These are phyloP conservation scores for Morone saxatilis DNA, from an alignment of 2,113 vertebrate species.

Conservation along the genomic window DNA sequence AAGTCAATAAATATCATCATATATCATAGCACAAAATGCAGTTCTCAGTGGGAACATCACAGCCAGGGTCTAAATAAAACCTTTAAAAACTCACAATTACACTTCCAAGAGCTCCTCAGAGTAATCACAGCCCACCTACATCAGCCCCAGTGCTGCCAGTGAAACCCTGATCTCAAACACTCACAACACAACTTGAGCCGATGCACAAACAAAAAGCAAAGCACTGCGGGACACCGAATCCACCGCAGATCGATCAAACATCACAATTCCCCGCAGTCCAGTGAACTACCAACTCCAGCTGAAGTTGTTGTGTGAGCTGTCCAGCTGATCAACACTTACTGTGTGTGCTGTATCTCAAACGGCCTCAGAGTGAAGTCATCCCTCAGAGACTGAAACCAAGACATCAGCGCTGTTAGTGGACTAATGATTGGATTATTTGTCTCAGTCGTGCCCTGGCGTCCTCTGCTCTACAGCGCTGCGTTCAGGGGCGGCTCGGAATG, in stretches of 20 bases:
- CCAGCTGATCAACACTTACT: slow-evolving; percentile 50
- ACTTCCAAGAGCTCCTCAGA: not conserved
- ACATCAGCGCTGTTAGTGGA: slow-evolving; percentile 50
- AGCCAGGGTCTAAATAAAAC: not conserved
- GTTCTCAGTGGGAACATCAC: not conserved
- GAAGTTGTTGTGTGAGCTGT: not conserved
- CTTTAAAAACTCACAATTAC: not conserved
- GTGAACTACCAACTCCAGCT: too few species aligned
- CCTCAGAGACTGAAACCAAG: slow-evolving; percentile 70
- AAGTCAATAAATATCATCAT: not conserved
- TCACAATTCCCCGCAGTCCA: not conserved
- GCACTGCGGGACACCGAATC: not conserved
- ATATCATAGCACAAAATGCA: too few species aligned
- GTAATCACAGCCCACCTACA: slow-evolving; percentile 19
- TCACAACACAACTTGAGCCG: not conserved
- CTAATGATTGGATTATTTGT: slow-evolving; percentile 73
- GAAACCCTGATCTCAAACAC: not conserved
- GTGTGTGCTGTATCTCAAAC: slow-evolving; percentile 57
- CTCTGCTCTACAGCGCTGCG: slow-evolving; percentile 20
- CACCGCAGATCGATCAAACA: slow-evolving; percentile 56
- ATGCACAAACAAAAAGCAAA: not conserved
- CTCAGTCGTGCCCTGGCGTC: slow-evolving; percentile 50
- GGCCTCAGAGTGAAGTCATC: slow-evolving; percentile 77
- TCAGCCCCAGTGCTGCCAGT: not conserved
- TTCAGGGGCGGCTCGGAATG: slow-evolving; percentile 50